Conservation (phyloP, 2,113 vertebrate genomes). For the Heterocephalus glaber region DNA sequence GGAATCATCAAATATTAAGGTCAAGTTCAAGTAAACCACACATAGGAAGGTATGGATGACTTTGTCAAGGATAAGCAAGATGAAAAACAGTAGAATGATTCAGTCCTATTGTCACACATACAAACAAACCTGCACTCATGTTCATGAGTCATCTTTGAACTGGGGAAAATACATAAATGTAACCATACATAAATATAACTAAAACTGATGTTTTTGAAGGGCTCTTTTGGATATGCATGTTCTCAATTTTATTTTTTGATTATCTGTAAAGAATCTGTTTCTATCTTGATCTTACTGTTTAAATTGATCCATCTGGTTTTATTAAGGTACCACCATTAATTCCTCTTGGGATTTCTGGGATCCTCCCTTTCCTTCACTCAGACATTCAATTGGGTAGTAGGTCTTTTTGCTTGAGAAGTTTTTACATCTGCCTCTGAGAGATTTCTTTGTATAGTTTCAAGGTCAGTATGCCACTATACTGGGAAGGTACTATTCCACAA, state of each 20-base stretch:
- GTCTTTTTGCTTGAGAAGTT: neutral
- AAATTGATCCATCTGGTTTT: neutral
- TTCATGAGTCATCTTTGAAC: neutral
- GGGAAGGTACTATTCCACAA: neutral
- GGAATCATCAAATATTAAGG: constrained; percentile 51
- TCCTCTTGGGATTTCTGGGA: neutral
- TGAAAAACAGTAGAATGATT: constrained; percentile 47
- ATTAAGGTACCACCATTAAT: neutral
- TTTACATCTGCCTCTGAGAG: neutral
- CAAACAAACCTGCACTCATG: neutral
- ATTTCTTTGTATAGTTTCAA: neutral
- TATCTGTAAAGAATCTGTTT: neutral
- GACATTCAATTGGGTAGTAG: neutral
- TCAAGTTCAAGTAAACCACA: constrained; percentile 74
- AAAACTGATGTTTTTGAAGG: neutral
- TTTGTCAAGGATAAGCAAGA: constrained; percentile 33
- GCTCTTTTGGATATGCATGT: neutral
- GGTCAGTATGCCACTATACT: neutral
- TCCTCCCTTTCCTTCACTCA: neutral
- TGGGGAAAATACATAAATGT: neutral
- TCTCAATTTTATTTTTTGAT: neutral
- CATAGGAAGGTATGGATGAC: constrained; percentile 50
- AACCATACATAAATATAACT: neutral
- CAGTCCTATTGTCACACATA: neutral
- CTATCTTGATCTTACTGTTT: neutral